Base-by-base conservation (phyloP, 2,888 invertebrate genomes). In the Nebria salina region DNA sequence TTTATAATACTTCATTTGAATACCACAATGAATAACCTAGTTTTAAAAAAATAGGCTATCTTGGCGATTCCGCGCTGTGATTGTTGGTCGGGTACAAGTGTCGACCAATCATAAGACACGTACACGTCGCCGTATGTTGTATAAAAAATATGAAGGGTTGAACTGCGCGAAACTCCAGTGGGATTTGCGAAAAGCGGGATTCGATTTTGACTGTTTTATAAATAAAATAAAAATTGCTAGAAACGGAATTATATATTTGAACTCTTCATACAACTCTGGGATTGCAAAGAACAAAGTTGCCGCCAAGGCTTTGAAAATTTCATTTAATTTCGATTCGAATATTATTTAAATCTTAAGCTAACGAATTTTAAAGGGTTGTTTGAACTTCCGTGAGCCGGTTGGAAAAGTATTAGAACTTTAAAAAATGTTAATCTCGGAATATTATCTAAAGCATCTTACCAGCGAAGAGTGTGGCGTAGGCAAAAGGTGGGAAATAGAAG, bases 71-170 rank as follows among this genome's bases (percentile, higher is more conserved):
- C 8, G 8, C 54, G 54, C 7, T 54, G 54, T 54, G 9, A 20
- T 20, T 54, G 54, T 8, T 54, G 54, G 54, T 70, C 5, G 70
- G 15, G 34, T 25, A 25, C 25, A 20, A 11, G 20, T 70, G 34
- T 11, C 70, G 70, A 25, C 70, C 70, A 11, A 70, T 11, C 70
- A 70, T 70, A 11, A 70, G 3, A 0, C 13, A 5, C 3, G 9
- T 70, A 26, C 15, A 11, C 70, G 70, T 70, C 4, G 15, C 20
- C n/a, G 70, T 25, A 34, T 70, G 70, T 70, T 15, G 70, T 26
- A 79, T 66, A 15, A 43, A 41, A 43, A 54, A 79, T 9, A 74
- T 20, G 66, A 79, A 79, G 13, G 79, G 75, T 42, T 41, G 13
- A 65, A n/a, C 65, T 25, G 66, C 74, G 3, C 5, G 34, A 54